Evolutionary conservation across 2,888 invertebrate species (phyloP).

Genomic region (Coleophora deauratella): DNA sequence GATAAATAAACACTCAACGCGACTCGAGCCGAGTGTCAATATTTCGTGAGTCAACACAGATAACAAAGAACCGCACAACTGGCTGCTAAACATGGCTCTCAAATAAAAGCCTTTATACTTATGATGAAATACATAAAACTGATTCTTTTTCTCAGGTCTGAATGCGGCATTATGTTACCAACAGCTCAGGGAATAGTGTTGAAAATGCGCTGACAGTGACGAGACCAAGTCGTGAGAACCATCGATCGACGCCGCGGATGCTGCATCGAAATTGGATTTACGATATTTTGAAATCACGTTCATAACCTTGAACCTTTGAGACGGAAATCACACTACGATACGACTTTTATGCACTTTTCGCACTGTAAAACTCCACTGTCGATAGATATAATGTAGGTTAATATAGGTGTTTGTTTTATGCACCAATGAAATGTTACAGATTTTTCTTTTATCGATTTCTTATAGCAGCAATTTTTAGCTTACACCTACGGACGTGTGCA

Average conservation of each 20-base stretch:
- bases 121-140: conserved; percentile 32
- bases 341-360: conserved; percentile 22
- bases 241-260: conserved; percentile 44
- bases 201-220: conserved; percentile 16
- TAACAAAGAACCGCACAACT: conserved; percentile 62
- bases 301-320: conserved; percentile 60
- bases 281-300: conserved; percentile 65
- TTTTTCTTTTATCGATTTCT: too few species aligned
- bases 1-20: conserved; percentile 31
- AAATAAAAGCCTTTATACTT: conserved; percentile 45
- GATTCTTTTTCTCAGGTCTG: conserved; percentile 21
- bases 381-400: too few species aligned
- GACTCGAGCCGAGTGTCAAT: conserved; percentile 42
- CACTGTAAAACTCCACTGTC: not conserved
- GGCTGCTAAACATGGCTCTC: conserved; percentile 54
- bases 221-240: conserved; percentile 52
- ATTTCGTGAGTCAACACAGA: conserved; percentile 53
- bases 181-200: conserved; percentile 13
- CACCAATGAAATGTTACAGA: too few species aligned
- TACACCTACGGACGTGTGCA: too few species aligned
- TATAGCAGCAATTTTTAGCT: too few species aligned
- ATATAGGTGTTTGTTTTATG: too few species aligned
- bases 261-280: conserved; percentile 59
- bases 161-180: conserved; percentile 13
- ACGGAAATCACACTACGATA: conserved; percentile 51